phyloP scores from a whole-genome alignment of 30 jellyfish, hydroid and myxozoan species.

The Pseudorhiza aurosa region DNA sequence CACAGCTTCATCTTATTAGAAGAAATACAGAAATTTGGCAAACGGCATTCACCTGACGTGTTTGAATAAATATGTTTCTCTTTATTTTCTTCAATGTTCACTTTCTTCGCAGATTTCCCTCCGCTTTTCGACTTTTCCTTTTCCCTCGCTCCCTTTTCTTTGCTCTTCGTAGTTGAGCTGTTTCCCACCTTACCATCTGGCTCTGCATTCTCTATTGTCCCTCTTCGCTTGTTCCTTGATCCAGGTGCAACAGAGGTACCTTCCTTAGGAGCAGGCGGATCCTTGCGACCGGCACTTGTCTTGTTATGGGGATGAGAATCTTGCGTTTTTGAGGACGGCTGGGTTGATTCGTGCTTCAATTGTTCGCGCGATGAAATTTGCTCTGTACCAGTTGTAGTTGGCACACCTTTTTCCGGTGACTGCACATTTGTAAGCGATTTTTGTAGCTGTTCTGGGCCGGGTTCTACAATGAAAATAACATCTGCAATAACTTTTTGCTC shows the following conservation, averaged over 20 bases:
- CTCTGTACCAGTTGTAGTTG: slow-evolving; percentile 13
- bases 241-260: slow-evolving; percentile 1
- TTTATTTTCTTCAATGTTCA: slow-evolving; percentile 34
- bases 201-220: slow-evolving; percentile 37
- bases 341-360: slow-evolving; percentile 19
- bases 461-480: no score
- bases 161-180: not conserved
- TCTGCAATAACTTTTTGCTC: no score
- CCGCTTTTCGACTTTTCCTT: slow-evolving; percentile 47
- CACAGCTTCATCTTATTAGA: not conserved
- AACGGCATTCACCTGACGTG: not conserved
- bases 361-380: slow-evolving; percentile 5
- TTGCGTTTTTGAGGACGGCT: slow-evolving; percentile 32
- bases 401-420: slow-evolving; percentile 45
- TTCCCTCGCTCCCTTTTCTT: slow-evolving; percentile 35
- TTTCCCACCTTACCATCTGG: slow-evolving; percentile 13
- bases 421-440: slow-evolving; percentile 16
- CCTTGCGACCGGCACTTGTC: slow-evolving; percentile 40
- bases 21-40: not conserved
- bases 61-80: not conserved
- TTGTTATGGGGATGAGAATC: slow-evolving; percentile 11
- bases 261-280: slow-evolving; percentile 26
- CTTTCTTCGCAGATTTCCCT: slow-evolving; percentile 45
- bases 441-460: no score
- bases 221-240: slow-evolving; percentile 50